Conservation (phyloP, 2,888 invertebrate genomes). For the Leucophenga maculata region DNA sequence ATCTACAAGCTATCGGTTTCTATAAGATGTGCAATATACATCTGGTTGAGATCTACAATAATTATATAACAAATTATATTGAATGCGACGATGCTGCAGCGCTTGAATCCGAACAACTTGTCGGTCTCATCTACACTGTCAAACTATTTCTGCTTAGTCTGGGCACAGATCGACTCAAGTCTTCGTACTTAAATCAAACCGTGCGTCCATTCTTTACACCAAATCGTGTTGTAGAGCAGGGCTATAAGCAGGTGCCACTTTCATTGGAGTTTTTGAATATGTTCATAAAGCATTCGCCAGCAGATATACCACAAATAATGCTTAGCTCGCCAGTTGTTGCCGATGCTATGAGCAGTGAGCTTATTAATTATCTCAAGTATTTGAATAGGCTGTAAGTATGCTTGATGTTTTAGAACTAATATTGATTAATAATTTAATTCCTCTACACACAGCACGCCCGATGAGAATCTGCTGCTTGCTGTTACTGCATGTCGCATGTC, state of each 20-base stretch:
- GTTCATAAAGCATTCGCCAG: conserved; percentile 66
- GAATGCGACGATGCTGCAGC: conserved; percentile 38
- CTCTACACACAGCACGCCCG: conserved; percentile 48
- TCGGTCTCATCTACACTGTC: conserved; percentile 69
- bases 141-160: conserved; percentile 65
- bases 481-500: conserved; percentile 69
- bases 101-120: conserved; percentile 48
- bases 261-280: conserved; percentile 69
- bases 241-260: conserved; percentile 58
- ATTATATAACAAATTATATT: conserved; percentile 60
- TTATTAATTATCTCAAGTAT: conserved; percentile 65
- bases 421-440: too few relatives aligned
- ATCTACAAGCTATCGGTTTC: conserved; percentile 70
- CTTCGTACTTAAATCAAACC: conserved; percentile 64
- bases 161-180: conserved; percentile 64
- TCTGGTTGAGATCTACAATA: conserved; percentile 62
- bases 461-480: conserved; percentile 65
- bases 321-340: conserved; percentile 68
- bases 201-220: conserved; percentile 64
- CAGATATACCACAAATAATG: conserved; percentile 67
- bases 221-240: conserved; percentile 52
- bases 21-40: conserved; percentile 70
- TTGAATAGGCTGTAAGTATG: conserved; percentile 61
- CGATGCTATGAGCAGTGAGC: conserved; percentile 67
- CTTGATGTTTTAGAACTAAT: background rate